Conservation (phyloP, 2,113 vertebrate species). For the Maccullochella peelii region DNA sequence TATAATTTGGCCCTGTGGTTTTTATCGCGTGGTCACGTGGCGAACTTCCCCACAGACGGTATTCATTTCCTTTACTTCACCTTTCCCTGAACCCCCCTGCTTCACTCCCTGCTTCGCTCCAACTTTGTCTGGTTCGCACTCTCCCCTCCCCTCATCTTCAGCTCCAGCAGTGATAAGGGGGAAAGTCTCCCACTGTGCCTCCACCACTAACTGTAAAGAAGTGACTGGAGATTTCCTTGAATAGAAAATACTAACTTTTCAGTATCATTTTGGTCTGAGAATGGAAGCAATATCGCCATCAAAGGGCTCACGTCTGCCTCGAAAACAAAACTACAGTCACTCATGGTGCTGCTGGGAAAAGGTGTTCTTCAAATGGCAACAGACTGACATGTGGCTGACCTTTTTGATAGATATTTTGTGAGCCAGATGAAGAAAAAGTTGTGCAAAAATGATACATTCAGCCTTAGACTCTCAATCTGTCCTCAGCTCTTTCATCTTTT, state of each 20-base stretch:
- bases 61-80: constrained; percentile 84
- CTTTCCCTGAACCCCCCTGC: constrained; percentile 81
- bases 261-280: background rate
- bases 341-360: background rate
- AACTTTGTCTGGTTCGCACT: constrained; percentile 50
- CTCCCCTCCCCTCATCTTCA: constrained; percentile 15
- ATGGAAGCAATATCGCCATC: background rate
- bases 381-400: constrained; percentile 2
- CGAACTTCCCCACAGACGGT: constrained; percentile 78
- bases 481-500: background rate
- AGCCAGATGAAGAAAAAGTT: background rate
- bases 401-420: background rate
- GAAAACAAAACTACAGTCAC: background rate
- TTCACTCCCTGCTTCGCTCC: constrained; percentile 43
- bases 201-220: constrained; percentile 7
- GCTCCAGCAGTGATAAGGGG: constrained; percentile 47
- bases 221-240: background rate
- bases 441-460: background rate
- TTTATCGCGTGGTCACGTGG: constrained; percentile 75
- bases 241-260: background rate
- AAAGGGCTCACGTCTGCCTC: background rate
- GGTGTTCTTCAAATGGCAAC: background rate
- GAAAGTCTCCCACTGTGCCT: constrained; percentile 33
- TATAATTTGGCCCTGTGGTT: constrained; percentile 74
- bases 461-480: background rate